Percentiles rank a stretch among this genome's conserved stretches.
phyloP scores from a whole-genome alignment of 2,888 invertebrate genomes.

The Marasmarcha lunaedactyla region DNA sequence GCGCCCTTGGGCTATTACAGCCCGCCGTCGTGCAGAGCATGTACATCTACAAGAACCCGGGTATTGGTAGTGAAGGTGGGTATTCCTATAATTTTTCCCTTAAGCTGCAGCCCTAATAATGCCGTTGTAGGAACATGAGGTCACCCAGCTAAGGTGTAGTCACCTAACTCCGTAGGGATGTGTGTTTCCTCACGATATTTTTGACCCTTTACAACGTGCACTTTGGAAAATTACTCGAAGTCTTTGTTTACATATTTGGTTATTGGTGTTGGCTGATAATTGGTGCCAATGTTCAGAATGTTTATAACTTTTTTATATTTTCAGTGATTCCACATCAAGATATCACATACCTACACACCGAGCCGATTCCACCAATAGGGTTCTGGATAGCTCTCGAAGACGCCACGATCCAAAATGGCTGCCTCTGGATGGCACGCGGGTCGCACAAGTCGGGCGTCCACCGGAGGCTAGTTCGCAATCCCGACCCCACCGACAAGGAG shows the following conservation, averaged over 20 bases:
- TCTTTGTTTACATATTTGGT: no score
- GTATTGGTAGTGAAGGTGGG: constrained; percentile 88
- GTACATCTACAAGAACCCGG: constrained; percentile 98
- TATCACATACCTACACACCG: constrained; percentile 87
- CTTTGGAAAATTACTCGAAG: no score
- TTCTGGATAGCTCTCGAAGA: constrained; percentile 98
- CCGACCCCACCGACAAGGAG: constrained; percentile 55
- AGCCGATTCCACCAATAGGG: constrained; percentile 84
- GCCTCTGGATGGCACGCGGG: constrained; percentile 91
- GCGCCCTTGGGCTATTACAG: constrained; percentile 77
- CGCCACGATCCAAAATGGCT: constrained; percentile 93
- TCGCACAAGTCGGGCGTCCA: constrained; percentile 90
- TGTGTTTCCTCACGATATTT: no score
- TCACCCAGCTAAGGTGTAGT: no score
- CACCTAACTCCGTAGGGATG: no score
- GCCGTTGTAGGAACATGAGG: not conserved
- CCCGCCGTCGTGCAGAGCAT: constrained; percentile 95
- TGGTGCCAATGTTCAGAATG: no score
- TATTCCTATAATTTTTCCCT: no score
- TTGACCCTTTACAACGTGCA: no score
- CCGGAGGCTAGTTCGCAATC: constrained; percentile 77
- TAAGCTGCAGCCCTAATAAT: not conserved
- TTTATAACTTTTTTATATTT: no score
- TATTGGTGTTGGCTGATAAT: no score
- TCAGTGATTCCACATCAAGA: constrained; percentile 87